Evolutionary conservation across 1,140 invertebrate genomes (phyloP), one percentile per base, ranked within the genome.

Genomic region (Drosophila virilis): DNA sequence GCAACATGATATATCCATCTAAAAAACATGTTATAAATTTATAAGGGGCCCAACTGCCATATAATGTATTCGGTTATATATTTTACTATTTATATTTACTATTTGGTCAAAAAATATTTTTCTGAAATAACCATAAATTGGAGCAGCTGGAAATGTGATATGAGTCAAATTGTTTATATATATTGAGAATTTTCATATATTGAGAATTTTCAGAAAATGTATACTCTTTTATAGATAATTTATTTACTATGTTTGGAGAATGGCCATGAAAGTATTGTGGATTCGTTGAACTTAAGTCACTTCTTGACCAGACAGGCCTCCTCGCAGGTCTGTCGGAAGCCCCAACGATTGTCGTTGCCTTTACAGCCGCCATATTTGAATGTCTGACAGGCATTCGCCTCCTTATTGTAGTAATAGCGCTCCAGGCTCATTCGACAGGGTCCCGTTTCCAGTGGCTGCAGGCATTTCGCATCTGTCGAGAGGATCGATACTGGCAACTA

Each of bases 341-440:
- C 82, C 91, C 96, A 97, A 80, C 97, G 97, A 89, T 98, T 97
- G 35, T 93, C 93, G 90, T 97, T 97, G 8, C 96, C 96, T 13
- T 94, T 94, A 79, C 96, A 97, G 10, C 97, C 96, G 1, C 96
- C 95, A 84, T 96, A 98, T 51, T 95, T 95, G 84, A 98, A 98
- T 60, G 94, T 65, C 42, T 92, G 79, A 17, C 91, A 92, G 13
- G 42, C 8, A 9, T 91, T 90, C 6, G 74, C 88, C 17, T 90
- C 71, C 55, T 85, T 71, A 42, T 92, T 91, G 38, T 88, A 92
- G 48, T 92, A 92, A 15, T 33, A 91, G 17, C 91, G 71, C 6
- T 86, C 84, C 33, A 92, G 68, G n/a, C 35, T 86, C 91, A 92
- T 92, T 42, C 88, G 90, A 48, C 91, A 92, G 3, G 90, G 91